Base-by-base conservation (phyloP, 1,140 invertebrate genomes). In the Onthophagus taurus region DNA sequence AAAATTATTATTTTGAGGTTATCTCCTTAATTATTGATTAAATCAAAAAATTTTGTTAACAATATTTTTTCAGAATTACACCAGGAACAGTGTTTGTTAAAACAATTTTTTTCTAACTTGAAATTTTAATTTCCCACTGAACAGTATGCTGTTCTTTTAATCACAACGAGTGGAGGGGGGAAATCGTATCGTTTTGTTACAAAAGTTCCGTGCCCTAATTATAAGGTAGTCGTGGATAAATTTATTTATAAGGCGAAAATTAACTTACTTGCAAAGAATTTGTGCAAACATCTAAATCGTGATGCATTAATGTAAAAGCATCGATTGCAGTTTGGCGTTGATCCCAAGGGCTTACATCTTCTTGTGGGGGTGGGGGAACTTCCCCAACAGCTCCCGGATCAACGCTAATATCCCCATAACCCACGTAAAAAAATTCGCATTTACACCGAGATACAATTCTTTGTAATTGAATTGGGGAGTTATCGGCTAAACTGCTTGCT, bases 361-460 rank as follows among this genome's bases (percentile, higher is more conserved):
- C 79, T 4, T 74, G 71, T 1, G 80, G 80, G 0, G 77, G 60
- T 71, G 14, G 77, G 72, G 21, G 81, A 74, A 29, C 84, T 75
- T 63, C 83, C 70, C 9, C 75, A 71, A 6, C 80, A 58, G 11
- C 66, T 36, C 73, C 76, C 0, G 78, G 78, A 65, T 89, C 83
- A 12, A 89, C 69, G 17, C 76, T 78, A 44, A 72, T 74, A 57
- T 94, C 89, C 9, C 89, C 88, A 61, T 96, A 97, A 42, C 87
- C 86, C 21, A 90, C 92, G 65, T 96, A 99, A 64, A 93, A 96
- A 67, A 99, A 95, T 67, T 98, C 93, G 67, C 95, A 98, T 59
- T 86, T 88, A 69, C 96, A 99, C 4, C 94, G 73, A 0, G 93
- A 97, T 9, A 97, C 92, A 48, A 98, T 97, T 33, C 95, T 72